Evolutionary conservation across 2,797 vertebrate genomes (phyloP).

Genomic region (Anableps anableps): DNA sequence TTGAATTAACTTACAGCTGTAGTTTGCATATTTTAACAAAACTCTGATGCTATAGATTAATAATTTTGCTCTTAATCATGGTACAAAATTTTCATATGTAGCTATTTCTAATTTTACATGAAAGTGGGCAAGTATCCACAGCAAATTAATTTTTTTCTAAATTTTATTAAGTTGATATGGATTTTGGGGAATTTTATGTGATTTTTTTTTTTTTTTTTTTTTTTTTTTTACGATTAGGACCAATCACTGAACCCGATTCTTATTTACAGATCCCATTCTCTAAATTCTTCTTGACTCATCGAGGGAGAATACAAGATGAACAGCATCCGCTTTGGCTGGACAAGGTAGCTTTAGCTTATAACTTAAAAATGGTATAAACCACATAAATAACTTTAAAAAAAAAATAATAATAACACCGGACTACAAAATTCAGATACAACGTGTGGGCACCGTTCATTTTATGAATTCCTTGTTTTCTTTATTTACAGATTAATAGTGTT

Average conservation of each 20-base stretch:
- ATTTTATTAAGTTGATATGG: too few species aligned
- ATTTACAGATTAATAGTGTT: conserved; percentile 86
- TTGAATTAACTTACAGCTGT: background rate
- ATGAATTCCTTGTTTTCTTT: background rate
- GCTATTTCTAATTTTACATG: background rate
- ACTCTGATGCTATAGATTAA: background rate
- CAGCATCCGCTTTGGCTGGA: conserved; percentile 88
- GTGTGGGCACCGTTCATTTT: too few species aligned
- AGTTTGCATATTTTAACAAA: background rate
- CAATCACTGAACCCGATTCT: background rate
- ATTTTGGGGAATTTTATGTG: background rate
- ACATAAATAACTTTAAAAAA: background rate
- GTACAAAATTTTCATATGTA: background rate
- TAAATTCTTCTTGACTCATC: conserved; percentile 93
- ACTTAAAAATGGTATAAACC: background rate
- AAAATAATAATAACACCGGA: background rate
- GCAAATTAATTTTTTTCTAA: too few species aligned
- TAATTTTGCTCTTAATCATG: background rate
- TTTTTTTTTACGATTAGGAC: background rate
- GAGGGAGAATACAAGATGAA: conserved; percentile 89
- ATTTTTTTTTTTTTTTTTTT: too few species aligned
- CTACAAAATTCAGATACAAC: background rate
- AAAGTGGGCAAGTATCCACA: too few species aligned
- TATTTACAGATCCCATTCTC: conserved; percentile 92
- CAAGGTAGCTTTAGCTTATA: conserved; percentile 79